These are phyloP conservation scores for Pseudorectes ferrugineus DNA, from an alignment of 2,113 vertebrate genomes.

Conservation along the genomic window DNA sequence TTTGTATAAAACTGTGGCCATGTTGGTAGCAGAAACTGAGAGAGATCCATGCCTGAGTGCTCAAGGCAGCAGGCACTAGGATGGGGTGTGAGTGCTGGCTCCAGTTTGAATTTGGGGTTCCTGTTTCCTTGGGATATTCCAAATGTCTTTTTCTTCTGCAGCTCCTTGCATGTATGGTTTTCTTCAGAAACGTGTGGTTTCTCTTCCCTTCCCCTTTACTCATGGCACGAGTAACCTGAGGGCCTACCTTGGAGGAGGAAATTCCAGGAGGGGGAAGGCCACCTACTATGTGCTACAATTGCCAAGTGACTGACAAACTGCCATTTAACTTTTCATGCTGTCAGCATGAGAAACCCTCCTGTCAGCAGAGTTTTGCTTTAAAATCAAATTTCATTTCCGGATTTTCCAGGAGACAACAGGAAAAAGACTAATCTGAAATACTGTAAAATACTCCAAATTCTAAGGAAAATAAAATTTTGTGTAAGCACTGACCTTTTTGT, in stretches of 20 bases:
- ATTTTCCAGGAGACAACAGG: not conserved
- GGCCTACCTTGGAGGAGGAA: constrained; percentile 46
- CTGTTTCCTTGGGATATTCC: not conserved
- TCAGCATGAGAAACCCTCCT: not conserved
- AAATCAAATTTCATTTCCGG: not conserved
- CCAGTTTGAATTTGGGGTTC: not conserved
- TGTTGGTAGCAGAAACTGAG: not conserved
- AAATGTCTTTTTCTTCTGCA: not conserved
- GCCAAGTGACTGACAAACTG: constrained; percentile 6
- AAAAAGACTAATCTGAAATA: not conserved
- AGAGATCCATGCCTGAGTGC: not conserved
- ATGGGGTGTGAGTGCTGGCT: accelerated
- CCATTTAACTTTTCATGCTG: not conserved
- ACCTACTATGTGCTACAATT: not conserved
- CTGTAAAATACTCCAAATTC: not conserved
- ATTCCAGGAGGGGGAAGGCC: constrained; percentile 18
- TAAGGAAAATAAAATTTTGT: not conserved
- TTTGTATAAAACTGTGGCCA: not conserved
- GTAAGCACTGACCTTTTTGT: not conserved
- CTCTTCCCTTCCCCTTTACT: not conserved
- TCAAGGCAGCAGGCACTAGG: not conserved
- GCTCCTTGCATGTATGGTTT: not conserved
- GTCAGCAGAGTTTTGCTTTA: not conserved
- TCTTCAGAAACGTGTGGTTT: not conserved
- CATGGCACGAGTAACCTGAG: not conserved